These are phyloP conservation scores for Thalassophryne amazonica DNA, from an alignment of 2,797 vertebrate species.

Conservation along the genomic window DNA sequence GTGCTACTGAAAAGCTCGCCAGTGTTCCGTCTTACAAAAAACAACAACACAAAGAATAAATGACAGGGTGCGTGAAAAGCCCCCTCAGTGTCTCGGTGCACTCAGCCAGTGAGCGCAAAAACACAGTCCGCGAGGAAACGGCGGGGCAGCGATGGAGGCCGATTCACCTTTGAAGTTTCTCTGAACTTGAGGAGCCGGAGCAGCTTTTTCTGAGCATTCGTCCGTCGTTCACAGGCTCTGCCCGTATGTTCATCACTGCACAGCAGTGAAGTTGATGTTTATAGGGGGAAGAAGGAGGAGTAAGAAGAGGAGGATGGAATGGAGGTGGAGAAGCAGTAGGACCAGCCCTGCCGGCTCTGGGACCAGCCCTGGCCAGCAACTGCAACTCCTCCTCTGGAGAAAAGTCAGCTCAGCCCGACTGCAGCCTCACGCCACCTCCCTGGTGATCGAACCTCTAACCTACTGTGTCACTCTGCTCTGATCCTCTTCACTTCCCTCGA, in stretches of 20 bases:
- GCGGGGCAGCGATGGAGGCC: slow-evolving; percentile 26
- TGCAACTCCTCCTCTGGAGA: slow-evolving; percentile 74
- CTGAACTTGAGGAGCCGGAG: slow-evolving; percentile 34
- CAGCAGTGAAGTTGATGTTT: slow-evolving; percentile 56
- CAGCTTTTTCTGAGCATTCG: slow-evolving; percentile 57
- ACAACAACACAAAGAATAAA: slow-evolving; percentile 23
- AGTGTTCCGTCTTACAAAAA: slow-evolving; percentile 59
- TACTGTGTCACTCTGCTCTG: slow-evolving; percentile 2
- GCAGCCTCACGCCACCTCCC: slow-evolving; percentile 33
- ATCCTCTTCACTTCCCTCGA: slow-evolving; percentile 15
- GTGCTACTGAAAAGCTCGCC: slow-evolving; percentile 68
- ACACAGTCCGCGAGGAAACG: slow-evolving; percentile 18
- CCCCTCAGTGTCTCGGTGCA: slow-evolving; percentile 38
- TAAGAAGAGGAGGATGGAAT: slow-evolving; percentile 54
- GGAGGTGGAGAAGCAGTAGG: slow-evolving; percentile 78
- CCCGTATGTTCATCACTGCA: slow-evolving; percentile 80
- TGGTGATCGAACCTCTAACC: slow-evolving; percentile 19
- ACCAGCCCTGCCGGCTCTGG: slow-evolving; percentile 77
- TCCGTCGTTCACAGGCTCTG: slow-evolving; percentile 53
- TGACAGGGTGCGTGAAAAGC: slow-evolving; percentile 26
- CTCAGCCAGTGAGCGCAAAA: slow-evolving; percentile 76
- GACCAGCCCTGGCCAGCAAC: slow-evolving; percentile 76
- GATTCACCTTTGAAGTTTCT: slow-evolving; percentile 47
- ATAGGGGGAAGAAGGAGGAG: slow-evolving; percentile 56
- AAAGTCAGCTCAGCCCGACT: slow-evolving; percentile 74